phyloP scores from a whole-genome alignment of 2,113 vertebrate genomes.

The Equus przewalskii region DNA sequence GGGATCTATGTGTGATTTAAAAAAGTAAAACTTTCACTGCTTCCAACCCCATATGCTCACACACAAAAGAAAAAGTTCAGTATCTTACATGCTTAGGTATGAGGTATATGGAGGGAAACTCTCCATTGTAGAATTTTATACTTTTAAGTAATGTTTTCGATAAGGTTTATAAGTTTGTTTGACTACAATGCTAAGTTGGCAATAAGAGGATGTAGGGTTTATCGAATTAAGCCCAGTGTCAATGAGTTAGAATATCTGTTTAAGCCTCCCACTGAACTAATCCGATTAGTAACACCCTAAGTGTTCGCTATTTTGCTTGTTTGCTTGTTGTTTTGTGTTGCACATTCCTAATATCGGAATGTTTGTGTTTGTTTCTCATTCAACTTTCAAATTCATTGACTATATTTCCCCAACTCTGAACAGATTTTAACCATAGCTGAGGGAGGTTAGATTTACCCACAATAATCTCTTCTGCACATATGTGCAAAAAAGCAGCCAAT shows the following conservation, averaged over 20 bases:
- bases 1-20: not conserved
- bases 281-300: not conserved
- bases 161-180: not conserved
- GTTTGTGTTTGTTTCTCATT: not conserved
- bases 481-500: not conserved
- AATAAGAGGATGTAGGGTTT: not conserved
- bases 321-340: not conserved
- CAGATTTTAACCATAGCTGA: not conserved
- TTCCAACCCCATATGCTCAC: not conserved
- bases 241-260: not conserved
- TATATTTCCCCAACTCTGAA: not conserved
- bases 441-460: not conserved
- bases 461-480: not conserved
- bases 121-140: not conserved
- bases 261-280: not conserved
- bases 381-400: not conserved
- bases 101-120: not conserved
- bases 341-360: not conserved
- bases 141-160: not conserved
- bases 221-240: not conserved
- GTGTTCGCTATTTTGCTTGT: not conserved
- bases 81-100: not conserved
- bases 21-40: not conserved
- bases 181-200: not conserved
- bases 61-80: not conserved